Evolutionary conservation across 2,113 vertebrate species (phyloP).

Genomic region (Salvelinus namaycush): DNA sequence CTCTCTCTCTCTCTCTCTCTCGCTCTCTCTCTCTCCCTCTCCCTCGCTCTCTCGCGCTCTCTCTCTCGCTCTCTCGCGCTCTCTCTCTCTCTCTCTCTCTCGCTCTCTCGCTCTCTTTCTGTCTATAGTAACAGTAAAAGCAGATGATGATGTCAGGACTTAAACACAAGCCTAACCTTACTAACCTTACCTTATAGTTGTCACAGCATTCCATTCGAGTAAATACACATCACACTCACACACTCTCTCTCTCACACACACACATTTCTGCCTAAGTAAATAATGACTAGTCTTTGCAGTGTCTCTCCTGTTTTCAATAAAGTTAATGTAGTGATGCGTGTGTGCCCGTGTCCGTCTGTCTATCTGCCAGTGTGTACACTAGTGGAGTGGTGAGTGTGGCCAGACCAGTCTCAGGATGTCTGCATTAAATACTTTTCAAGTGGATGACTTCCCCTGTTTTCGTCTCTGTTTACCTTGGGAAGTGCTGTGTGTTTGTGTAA

Average conservation of each 20-base stretch:
- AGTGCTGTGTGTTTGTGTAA: constrained; percentile 23
- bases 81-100: neutral
- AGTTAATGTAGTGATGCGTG: constrained; percentile 37
- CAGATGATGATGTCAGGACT: constrained; percentile 67
- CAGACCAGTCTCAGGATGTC: neutral
- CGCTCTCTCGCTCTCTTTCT: no score
- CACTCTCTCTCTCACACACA: neutral
- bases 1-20: neutral
- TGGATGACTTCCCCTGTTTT: neutral
- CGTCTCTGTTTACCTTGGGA: neutral
- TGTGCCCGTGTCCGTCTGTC: constrained; percentile 18
- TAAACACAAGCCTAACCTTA: constrained; percentile 66
- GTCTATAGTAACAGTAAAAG: neutral
- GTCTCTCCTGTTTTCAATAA: constrained; percentile 28
- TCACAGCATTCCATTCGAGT: constrained; percentile 57
- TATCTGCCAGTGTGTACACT: neutral
- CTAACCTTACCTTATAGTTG: constrained; percentile 45
- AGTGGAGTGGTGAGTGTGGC: neutral
- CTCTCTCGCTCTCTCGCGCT: neutral
- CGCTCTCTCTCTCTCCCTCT: neutral
- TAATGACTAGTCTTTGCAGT: constrained; percentile 63
- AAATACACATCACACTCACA: neutral
- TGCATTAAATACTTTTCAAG: neutral
- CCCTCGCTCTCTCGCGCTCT: constrained; percentile 15
- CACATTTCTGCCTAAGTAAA: constrained; percentile 61